Conservation (phyloP, 2,888 invertebrate species). For the Eutolmus rufibarbis region DNA sequence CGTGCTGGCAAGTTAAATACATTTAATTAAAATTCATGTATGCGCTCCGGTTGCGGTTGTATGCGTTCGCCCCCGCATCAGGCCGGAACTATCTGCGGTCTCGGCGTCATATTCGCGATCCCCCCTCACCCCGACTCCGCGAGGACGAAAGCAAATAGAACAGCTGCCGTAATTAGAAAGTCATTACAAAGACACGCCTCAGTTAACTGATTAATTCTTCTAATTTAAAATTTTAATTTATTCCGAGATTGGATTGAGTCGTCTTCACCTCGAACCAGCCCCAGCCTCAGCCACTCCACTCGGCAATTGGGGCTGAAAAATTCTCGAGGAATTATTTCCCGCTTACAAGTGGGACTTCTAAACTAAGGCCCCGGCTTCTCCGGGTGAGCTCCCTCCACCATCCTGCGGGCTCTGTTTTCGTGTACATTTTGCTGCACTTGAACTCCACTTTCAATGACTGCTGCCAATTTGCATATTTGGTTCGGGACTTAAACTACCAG, state of each 20-base stretch:
- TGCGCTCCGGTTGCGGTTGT: slow-evolving; percentile 3
- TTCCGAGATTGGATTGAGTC: slow-evolving; percentile 42
- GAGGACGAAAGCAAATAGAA: slow-evolving; percentile 12
- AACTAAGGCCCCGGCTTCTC: not conserved
- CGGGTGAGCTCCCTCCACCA: not conserved
- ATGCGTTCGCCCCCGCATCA: not conserved
- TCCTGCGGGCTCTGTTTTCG: not conserved
- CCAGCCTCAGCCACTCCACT: not conserved
- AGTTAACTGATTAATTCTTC: slow-evolving; percentile 46
- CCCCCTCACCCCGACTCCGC: not conserved
- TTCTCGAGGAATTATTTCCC: slow-evolving; percentile 7
- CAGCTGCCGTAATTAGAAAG: slow-evolving; percentile 46
- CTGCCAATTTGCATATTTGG: not conserved
- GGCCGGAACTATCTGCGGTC: not conserved
- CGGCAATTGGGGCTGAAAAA: not conserved
- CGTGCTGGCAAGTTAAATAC: slow-evolving; percentile 16
- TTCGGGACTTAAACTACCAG: not conserved
- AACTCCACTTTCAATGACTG: not conserved
- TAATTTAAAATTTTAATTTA: slow-evolving; percentile 47
- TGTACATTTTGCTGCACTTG: not conserved
- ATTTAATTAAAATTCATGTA: slow-evolving; percentile 44
- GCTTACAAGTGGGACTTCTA: not conserved
- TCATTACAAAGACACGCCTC: slow-evolving; percentile 45
- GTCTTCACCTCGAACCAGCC: slow-evolving; percentile 1
- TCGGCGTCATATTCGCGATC: not conserved